Evolutionary conservation across 2,797 vertebrate genomes (phyloP), one percentile per base, ranked within the genome.

Genomic region (Hydrophis major): DNA sequence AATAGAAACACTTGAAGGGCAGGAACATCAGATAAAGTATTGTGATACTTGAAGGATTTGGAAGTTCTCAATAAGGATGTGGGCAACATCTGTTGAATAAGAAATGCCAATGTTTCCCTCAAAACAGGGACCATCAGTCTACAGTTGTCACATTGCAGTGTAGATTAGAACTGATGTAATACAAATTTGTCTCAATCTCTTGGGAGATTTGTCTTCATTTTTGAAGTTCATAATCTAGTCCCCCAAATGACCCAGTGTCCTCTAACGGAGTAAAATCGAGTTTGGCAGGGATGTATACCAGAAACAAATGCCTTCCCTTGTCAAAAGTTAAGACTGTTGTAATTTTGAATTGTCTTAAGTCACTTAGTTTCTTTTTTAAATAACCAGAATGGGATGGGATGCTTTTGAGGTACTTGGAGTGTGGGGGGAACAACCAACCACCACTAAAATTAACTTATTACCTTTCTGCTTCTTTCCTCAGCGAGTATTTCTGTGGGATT

Each of bases 401-500:
- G 89, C n/a, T 47, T 87, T 87, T 87, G 42, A 11, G 22, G 61
- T 27, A 32, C 1, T 42, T 61, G 5, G 20, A 20, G 32, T 32
- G 1, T 0, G 1, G 4, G 42, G 42, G 12, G 11, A 28, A 63
- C 57, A 47, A 6, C 27, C 42, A 20, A 12, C 50, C 13, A 55
- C 4, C 25, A 89, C 89, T 56, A 89, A 0, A 4, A 66, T 89
- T 97, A 90, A 96, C 32, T 53, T 94, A 22, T 53, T 89, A 89
- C 92, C 94, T 91, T 93, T 95, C 7, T 90, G 69, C 95, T 96
- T 97, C 87, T 94, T 94, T 90, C 87, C 89, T 18, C 93, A 99
- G 99, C 96, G 99, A 20, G 98, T 99, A 94, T 99, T 99, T 93
- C 97, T 99, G 56, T 99, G 99, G 99, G 99, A 99, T 97, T 97